Conservation (phyloP, 2,888 invertebrate genomes). For the Drosophila birchii region DNA sequence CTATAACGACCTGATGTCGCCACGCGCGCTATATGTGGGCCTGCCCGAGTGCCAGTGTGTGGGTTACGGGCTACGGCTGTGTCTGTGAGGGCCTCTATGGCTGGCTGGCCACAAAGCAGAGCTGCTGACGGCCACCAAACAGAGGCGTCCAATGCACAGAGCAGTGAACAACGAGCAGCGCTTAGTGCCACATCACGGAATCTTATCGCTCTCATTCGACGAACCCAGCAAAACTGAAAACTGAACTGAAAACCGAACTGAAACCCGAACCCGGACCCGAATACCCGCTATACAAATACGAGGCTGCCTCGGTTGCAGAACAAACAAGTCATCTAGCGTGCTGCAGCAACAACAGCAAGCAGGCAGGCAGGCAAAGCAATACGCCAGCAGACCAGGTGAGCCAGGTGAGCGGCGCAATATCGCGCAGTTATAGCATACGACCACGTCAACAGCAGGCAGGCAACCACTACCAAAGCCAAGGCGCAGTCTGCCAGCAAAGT, state of each 20-base stretch:
- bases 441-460: constrained; percentile 54
- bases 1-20: constrained; percentile 56
- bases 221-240: constrained; percentile 40
- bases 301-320: constrained; percentile 68
- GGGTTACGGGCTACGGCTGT: constrained; percentile 25
- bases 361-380: neutral
- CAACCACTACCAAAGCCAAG: constrained; percentile 22
- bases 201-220: constrained; percentile 74
- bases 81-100: constrained; percentile 64
- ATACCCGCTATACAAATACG: constrained; percentile 53
- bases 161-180: constrained; percentile 80
- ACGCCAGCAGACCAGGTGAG: constrained; percentile 40
- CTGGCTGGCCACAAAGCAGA: constrained; percentile 71
- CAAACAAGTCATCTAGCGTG: constrained; percentile 74
- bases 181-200: constrained; percentile 80
- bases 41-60: constrained; percentile 29
- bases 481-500: constrained; percentile 34
- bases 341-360: constrained; percentile 31
- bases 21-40: constrained; percentile 21
- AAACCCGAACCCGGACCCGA: constrained; percentile 50
- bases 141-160: constrained; percentile 60
- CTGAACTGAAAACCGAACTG: constrained; percentile 46
- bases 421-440: constrained; percentile 76
- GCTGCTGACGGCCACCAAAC: constrained; percentile 76
- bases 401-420: constrained; percentile 57